These are phyloP conservation scores for Synergus gifuensis DNA, from an alignment of 2,888 invertebrate genomes.

Conservation along the genomic window DNA sequence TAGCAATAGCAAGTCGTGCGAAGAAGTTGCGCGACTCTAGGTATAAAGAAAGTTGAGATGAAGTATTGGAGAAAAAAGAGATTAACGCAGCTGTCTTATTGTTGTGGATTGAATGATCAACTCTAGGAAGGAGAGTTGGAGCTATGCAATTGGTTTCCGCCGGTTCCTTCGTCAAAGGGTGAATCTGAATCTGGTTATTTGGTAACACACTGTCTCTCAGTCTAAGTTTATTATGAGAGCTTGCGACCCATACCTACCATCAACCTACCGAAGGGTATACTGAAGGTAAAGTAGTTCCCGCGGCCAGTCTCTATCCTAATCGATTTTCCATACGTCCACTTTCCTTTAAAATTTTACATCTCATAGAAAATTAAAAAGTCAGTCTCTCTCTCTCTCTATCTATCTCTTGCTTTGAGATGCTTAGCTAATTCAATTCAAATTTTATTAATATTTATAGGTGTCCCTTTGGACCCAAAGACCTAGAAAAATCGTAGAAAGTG, in stretches of 20 bases:
- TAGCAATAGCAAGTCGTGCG: slow-evolving; percentile 44
- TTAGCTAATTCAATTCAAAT: not conserved
- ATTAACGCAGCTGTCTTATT: slow-evolving; percentile 78
- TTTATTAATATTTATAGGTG: not conserved
- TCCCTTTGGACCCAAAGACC: not conserved
- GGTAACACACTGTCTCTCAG: slow-evolving; percentile 75
- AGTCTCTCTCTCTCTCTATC: not conserved
- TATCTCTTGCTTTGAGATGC: not conserved
- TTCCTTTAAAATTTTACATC: slow-evolving; percentile 24
- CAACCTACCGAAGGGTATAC: slow-evolving; percentile 76
- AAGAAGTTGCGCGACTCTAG: slow-evolving; percentile 38
- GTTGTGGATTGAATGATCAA: slow-evolving; percentile 77
- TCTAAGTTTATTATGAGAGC: slow-evolving; percentile 77
- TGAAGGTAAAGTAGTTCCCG: slow-evolving; percentile 79
- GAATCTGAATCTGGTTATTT: slow-evolving; percentile 77
- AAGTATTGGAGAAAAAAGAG: slow-evolving; percentile 64
- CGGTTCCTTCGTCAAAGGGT: slow-evolving; percentile 76
- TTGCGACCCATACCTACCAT: slow-evolving; percentile 76
- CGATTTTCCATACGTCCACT: not conserved
- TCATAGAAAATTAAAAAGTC: not conserved
- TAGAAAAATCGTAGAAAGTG: not conserved
- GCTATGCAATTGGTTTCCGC: slow-evolving; percentile 76
- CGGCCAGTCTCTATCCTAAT: slow-evolving; percentile 75
- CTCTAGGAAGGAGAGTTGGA: slow-evolving; percentile 77
- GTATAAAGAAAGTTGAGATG: slow-evolving; percentile 64